A percentile compares a stretch with the other conserved stretches of the same genome.
These are phyloP conservation scores for Listronotus oregonensis DNA, from an alignment of 1,140 invertebrate genomes.

Conservation along the genomic window DNA sequence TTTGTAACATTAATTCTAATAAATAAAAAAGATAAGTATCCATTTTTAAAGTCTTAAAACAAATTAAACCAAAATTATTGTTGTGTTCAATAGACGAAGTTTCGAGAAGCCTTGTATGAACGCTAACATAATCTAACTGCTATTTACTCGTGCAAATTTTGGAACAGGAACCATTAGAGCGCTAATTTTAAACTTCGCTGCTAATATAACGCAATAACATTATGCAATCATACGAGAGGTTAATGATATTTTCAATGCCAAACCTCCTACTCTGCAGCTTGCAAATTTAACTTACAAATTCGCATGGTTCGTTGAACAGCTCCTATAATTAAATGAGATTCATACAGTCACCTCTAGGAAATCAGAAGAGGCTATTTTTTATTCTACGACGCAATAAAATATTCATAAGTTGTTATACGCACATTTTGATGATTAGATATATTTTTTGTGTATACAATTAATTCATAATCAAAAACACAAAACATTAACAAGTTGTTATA, in stretches of 20 bases:
- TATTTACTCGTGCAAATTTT: slow-evolving; percentile 1
- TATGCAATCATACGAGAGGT: slow-evolving; percentile 33
- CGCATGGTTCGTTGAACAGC: slow-evolving; percentile 33
- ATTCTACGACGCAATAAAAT: slow-evolving; percentile 23
- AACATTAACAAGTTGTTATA: no score
- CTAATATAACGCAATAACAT: slow-evolving; percentile 30
- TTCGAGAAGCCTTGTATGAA: no score
- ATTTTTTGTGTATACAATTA: no score
- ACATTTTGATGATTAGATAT: neutral
- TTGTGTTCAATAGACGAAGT: no score
- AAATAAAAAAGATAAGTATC: no score
- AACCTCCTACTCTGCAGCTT: slow-evolving; percentile 35
- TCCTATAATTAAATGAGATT: slow-evolving; percentile 31
- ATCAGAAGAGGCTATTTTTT: slow-evolving; percentile 12
- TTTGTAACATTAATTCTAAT: no score
- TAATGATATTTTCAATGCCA: slow-evolving; percentile 39
- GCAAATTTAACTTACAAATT: slow-evolving; percentile 37
- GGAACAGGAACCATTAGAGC: slow-evolving; percentile 18
- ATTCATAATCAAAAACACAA: no score
- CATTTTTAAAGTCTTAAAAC: no score
- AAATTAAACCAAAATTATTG: no score
- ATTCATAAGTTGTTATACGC: slow-evolving; percentile 13
- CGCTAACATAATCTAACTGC: neutral
- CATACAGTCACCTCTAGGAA: slow-evolving; percentile 24
- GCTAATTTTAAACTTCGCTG: slow-evolving; percentile 22